A percentile compares a stretch with the other conserved stretches of the same genome.
These are phyloP conservation scores for Chrysina gloriosa DNA, from an alignment of 2,888 invertebrate species.

Conservation along the genomic window DNA sequence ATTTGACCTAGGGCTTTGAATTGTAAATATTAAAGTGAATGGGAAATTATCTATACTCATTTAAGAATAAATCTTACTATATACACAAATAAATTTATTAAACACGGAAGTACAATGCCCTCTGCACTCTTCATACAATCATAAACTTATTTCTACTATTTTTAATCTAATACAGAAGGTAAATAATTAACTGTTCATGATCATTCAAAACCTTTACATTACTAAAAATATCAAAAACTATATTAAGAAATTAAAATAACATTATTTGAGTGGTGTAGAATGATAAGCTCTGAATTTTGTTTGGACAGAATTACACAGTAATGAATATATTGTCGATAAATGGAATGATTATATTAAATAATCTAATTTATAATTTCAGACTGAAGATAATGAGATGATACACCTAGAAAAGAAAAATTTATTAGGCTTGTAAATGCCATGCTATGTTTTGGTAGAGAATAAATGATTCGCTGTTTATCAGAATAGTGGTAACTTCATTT, in stretches of 20 bases:
- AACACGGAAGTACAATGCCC: conserved; percentile 59
- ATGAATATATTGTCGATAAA: conserved; percentile 42
- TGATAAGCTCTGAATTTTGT: conserved; percentile 35
- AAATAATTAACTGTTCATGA: conserved; percentile 41
- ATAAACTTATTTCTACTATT: conserved; percentile 57
- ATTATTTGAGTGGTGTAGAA: conserved; percentile 35
- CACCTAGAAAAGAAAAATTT: conserved; percentile 42
- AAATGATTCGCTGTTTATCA: conserved; percentile 21
- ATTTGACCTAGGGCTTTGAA: conserved; percentile 16
- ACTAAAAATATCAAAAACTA: conserved; percentile 45
- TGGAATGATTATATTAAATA: conserved; percentile 45
- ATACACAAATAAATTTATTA: conserved; percentile 58
- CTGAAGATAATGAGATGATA: conserved; percentile 46
- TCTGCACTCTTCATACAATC: conserved; percentile 55
- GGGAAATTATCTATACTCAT: conserved; percentile 26
- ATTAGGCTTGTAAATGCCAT: neutral
- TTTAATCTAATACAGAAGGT: conserved; percentile 56
- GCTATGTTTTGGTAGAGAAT: neutral
- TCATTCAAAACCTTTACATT: conserved; percentile 40
- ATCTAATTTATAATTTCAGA: conserved; percentile 41
- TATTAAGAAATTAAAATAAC: conserved; percentile 42
- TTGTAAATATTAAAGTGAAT: conserved; percentile 9
- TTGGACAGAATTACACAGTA: conserved; percentile 42
- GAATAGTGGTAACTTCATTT: conserved; percentile 44
- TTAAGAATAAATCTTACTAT: conserved; percentile 46